Conservation (phyloP, 1,140 invertebrate genomes). For the Gyrodactylus salaris region DNA sequence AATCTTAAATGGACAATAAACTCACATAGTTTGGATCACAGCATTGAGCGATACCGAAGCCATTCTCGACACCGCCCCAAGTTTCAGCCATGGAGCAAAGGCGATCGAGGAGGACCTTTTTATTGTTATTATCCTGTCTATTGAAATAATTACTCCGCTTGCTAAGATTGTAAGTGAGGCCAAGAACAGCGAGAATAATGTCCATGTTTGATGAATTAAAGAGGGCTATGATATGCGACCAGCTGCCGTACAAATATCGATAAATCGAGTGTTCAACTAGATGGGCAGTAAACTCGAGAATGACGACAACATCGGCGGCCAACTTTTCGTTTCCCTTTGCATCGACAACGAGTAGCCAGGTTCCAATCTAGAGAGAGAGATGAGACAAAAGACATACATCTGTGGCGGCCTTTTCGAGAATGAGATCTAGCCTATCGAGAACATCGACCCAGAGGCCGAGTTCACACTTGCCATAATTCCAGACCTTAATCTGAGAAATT, state of each 20-base stretch:
- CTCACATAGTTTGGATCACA: slow-evolving; percentile 19
- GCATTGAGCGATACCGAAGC: slow-evolving; percentile 46
- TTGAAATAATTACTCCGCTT: slow-evolving; percentile 1
- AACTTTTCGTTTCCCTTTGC: neutral
- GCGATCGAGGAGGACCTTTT: neutral
- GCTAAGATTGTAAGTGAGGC: neutral
- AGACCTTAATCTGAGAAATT: slow-evolving; percentile 1
- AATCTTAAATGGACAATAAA: neutral
- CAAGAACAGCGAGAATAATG: neutral
- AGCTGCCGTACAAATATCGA: slow-evolving; percentile 3
- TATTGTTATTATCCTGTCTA: neutral
- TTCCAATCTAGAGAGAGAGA: too few species aligned
- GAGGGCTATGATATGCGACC: neutral
- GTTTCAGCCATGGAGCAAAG: slow-evolving; percentile 10
- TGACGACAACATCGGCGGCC: neutral
- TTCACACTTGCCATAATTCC: slow-evolving; percentile 7
- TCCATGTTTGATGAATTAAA: slow-evolving; percentile 3
- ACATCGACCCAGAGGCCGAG: slow-evolving; percentile 6
- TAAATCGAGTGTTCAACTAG: slow-evolving; percentile 5
- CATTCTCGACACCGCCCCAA: slow-evolving; percentile 61
- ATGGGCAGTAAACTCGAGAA: slow-evolving; percentile 5
- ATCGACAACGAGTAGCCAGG: neutral
- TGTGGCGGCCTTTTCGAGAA: slow-evolving; percentile 1
- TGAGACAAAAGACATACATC: too few species aligned
- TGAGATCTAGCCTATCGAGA: slow-evolving; percentile 2